Evolutionary conservation across 2,888 invertebrate genomes (phyloP).

Genomic region (Cybosia mesomella): DNA sequence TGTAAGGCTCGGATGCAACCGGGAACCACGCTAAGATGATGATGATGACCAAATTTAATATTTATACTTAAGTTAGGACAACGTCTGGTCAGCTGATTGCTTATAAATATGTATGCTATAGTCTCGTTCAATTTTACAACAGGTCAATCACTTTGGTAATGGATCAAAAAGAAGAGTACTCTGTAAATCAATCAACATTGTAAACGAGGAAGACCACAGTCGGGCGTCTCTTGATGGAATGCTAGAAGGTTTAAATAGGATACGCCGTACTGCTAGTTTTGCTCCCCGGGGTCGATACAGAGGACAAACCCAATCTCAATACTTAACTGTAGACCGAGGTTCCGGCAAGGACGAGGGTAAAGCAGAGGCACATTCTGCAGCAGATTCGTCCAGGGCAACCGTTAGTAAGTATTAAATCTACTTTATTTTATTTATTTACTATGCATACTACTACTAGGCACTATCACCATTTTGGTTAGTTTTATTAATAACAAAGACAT

Average conservation of each 20-base stretch:
- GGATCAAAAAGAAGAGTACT: constrained; percentile 44
- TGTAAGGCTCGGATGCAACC: no score
- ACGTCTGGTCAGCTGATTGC: no score
- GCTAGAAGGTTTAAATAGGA: constrained; percentile 45
- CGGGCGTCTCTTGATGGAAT: constrained; percentile 19
- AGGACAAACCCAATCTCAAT: constrained; percentile 95
- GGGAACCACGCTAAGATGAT: no score
- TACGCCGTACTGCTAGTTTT: constrained; percentile 62
- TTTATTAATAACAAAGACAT: constrained; percentile 12
- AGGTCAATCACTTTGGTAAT: constrained; percentile 59
- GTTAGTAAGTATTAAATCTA: constrained; percentile 88
- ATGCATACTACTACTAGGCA: not conserved
- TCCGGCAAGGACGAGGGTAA: constrained; percentile 90
- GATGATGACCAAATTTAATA: no score
- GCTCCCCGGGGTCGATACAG: constrained; percentile 83
- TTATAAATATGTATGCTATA: not conserved
- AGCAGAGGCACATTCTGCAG: constrained; percentile 93
- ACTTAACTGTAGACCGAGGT: constrained; percentile 87
- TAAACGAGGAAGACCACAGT: constrained; percentile 28
- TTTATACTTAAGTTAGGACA: no score
- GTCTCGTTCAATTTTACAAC: constrained; percentile 40
- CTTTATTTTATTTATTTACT: not conserved
- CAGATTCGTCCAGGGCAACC: constrained; percentile 89
- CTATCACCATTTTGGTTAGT: not conserved
- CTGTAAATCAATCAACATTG: constrained; percentile 55